phyloP scores from a whole-genome alignment of 2,113 vertebrate species.

The Nyctereutes procyonoides region DNA sequence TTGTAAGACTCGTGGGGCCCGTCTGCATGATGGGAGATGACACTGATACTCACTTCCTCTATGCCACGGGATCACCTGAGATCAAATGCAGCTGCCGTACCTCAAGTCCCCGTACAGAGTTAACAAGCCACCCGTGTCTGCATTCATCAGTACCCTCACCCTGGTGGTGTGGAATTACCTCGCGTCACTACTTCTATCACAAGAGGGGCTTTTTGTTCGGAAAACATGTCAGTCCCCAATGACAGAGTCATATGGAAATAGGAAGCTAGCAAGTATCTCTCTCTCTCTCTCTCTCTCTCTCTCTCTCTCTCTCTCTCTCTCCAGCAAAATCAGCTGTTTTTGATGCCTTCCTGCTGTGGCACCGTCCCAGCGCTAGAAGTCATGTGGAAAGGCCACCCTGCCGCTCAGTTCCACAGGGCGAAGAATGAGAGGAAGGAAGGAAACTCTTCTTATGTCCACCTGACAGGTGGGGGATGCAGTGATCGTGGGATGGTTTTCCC shows the following conservation, averaged over 20 bases:
- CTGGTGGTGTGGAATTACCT: background rate
- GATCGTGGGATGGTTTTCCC: background rate
- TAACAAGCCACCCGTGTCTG: background rate
- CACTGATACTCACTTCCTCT: background rate
- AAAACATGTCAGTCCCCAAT: background rate
- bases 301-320: background rate
- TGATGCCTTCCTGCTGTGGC: background rate
- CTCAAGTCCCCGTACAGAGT: fast-evolving
- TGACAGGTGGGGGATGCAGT: conserved; percentile 31
- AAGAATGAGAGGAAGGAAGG: background rate
- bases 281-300: background rate
- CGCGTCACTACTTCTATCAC: background rate
- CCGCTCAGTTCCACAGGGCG: background rate
- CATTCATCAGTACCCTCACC: fast-evolving
- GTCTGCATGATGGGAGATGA: background rate
- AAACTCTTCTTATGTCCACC: background rate
- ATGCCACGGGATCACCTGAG: background rate
- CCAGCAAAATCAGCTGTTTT: conserved; percentile 23
- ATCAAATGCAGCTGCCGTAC: fast-evolving
- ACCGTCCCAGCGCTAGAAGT: background rate
- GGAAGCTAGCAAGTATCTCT: background rate
- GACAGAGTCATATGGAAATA: conserved; percentile 15
- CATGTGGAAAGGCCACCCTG: background rate
- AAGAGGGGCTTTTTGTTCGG: background rate
- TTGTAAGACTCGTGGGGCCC: background rate